Evolutionary conservation across 2,113 vertebrate species (phyloP).

Genomic region (Aegypius monachus): DNA sequence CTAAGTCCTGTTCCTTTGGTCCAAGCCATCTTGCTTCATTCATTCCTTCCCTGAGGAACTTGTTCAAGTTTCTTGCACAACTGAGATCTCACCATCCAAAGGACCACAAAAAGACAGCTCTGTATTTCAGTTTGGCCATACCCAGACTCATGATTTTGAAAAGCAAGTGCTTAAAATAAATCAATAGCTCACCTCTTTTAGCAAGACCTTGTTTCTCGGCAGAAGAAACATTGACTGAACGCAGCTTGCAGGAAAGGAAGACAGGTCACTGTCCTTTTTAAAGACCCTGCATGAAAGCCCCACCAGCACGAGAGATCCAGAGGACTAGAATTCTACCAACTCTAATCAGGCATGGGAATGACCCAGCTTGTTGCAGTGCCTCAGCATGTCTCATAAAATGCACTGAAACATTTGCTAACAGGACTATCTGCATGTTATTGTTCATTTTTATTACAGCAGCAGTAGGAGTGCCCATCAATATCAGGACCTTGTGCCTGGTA

Average conservation of each 20-base stretch:
- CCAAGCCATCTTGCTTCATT: conserved; percentile 40
- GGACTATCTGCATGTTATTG: not conserved
- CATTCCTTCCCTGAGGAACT: conserved; percentile 6
- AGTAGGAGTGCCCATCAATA: not conserved
- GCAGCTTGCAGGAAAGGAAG: not conserved
- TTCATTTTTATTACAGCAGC: conserved; percentile 2
- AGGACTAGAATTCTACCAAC: not conserved
- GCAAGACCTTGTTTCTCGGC: not conserved
- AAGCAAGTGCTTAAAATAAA: not conserved
- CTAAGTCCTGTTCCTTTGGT: not conserved
- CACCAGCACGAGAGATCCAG: not conserved
- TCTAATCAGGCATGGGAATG: not conserved
- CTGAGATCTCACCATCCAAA: not conserved
- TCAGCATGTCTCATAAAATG: not conserved
- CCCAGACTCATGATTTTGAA: not conserved
- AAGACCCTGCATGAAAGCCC: not conserved
- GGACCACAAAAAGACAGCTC: conserved; percentile 12
- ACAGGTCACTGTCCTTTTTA: not conserved
- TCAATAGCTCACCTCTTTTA: not conserved
- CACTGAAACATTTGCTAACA: not conserved
- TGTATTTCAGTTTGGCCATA: not conserved
- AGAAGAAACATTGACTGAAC: not conserved
- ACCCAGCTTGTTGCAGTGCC: not conserved
- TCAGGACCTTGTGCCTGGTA: not conserved
- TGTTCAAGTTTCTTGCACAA: conserved; percentile 46